Base-by-base conservation (phyloP, 2,113 vertebrate genomes). In the Dicentrarchus labrax region DNA sequence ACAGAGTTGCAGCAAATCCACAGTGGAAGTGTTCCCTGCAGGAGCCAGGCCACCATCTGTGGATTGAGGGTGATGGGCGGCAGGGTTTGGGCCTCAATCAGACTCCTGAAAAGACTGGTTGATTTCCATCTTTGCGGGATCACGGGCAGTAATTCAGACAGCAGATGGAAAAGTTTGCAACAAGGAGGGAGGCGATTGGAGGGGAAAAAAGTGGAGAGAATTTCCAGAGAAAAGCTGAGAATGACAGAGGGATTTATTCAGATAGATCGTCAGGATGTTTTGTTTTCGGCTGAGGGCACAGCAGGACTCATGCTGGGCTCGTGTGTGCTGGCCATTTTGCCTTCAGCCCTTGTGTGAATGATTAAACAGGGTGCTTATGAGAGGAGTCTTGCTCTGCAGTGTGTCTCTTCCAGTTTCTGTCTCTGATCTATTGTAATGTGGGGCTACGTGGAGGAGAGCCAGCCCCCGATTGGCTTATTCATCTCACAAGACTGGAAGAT, bases 121-220 rank as follows among this genome's bases (percentile, higher is more conserved):
- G 83, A 82, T 84, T 90, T 91, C 85, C 82, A 83, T 93, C 86
- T 86, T 83, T 84, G 92, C 53, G 83, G 87, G 79, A 90, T 86
- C 83, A 68, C n/a, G 66, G 83, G 83, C 82, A 73, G 84, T 76
- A 84, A 91, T 86, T 89, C 89, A 71, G 71, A 74, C 77, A 93
- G 82, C 89, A 88, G 90, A 91, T 88, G 90, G 87, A 89, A 92
- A 91, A 86, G 84, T 90, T 91, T 90, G 79, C 72, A 80, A n/a
- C 39, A 39, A 66, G 74, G 59, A 77, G 45, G 75, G 67, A 64
- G 43, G 72, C 80, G 78, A 68, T 36, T 38, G 53, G 39, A 72
- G 39, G 57, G 48, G 16, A 57, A 60, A 10, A 38, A 38, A 48
- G 30, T 30, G 30, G 30, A 24, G 22, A 17, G 39, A 69, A 61